phyloP scores from a whole-genome alignment of 2,113 vertebrate species.

The Sapajus apella region DNA sequence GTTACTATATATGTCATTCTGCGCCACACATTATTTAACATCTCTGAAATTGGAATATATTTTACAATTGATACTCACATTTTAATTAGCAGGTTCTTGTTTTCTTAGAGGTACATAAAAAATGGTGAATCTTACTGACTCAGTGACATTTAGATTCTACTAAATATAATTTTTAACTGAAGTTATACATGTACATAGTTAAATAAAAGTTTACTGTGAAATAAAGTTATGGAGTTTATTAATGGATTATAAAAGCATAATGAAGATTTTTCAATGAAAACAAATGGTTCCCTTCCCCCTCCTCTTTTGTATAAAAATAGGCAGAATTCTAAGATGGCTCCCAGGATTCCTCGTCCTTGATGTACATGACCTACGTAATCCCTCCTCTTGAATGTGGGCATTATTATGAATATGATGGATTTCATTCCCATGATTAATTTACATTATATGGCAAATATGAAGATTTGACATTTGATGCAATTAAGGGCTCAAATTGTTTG shows the following conservation, averaged over 20 bases:
- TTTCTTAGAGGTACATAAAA: not conserved
- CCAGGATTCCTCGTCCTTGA: not conserved
- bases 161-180: not conserved
- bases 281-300: not conserved
- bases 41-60: not conserved
- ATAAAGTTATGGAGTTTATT: not conserved
- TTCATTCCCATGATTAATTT: not conserved
- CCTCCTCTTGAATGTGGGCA: not conserved
- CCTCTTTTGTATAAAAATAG: not conserved
- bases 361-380: not conserved
- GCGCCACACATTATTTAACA: not conserved
- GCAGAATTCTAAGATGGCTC: not conserved
- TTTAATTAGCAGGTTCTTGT: not conserved
- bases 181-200: not conserved
- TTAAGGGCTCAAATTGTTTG: not conserved
- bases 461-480: not conserved
- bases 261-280: not conserved
- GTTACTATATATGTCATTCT: not conserved
- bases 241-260: constrained; percentile 7
- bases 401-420: not conserved
- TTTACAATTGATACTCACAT: not conserved
- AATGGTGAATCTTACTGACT: not conserved
- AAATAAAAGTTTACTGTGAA: not conserved
- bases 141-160: not conserved
- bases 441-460: not conserved